These are phyloP conservation scores for Pemphigus obesinymphae DNA, from an alignment of 1,140 invertebrate genomes.

Conservation along the genomic window DNA sequence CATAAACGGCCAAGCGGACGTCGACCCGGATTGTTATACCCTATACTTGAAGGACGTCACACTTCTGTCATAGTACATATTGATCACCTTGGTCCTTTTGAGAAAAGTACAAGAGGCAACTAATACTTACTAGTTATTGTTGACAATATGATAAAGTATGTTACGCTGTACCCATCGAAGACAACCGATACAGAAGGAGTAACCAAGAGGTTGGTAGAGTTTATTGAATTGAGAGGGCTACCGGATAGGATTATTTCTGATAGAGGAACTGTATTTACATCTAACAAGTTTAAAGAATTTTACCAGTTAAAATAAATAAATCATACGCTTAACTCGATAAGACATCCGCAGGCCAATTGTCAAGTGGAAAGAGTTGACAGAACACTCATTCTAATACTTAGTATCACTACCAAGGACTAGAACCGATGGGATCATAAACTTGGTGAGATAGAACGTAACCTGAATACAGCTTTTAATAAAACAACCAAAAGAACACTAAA, in stretches of 20 bases:
- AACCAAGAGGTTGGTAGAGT: background rate
- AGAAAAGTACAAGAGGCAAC: background rate
- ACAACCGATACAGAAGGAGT: background rate
- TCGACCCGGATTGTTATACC: constrained; percentile 42
- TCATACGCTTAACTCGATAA: background rate
- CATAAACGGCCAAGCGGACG: constrained; percentile 43
- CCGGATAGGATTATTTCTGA: background rate
- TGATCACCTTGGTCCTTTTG: background rate
- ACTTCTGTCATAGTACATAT: background rate
- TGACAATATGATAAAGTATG: no score
- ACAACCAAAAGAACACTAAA: background rate
- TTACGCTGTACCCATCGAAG: background rate
- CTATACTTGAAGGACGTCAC: constrained; percentile 14
- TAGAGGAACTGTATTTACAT: background rate
- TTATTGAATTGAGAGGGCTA: background rate
- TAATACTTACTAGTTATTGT: no score
- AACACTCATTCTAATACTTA: background rate
- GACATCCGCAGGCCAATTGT: background rate
- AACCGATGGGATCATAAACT: background rate
- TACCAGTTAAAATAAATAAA: background rate
- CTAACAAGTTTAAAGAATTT: background rate
- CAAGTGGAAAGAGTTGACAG: background rate
- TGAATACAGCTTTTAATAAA: background rate
- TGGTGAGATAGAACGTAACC: background rate
- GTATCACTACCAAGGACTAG: background rate